phyloP scores from a whole-genome alignment of 2,113 vertebrate genomes.

The Mus spicilegus region DNA sequence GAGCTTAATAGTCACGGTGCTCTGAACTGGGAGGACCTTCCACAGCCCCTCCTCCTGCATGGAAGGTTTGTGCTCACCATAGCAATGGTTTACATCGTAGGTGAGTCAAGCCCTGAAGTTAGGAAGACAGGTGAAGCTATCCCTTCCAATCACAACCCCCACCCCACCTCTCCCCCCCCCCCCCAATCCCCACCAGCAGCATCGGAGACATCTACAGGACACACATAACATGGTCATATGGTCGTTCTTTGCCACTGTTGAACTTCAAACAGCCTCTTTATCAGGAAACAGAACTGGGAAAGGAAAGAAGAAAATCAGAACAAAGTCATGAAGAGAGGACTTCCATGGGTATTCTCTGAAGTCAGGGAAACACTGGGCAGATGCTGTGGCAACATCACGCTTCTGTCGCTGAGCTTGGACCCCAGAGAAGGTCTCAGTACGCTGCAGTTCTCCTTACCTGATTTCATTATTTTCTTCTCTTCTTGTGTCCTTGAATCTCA shows the following conservation, averaged over 20 bases:
- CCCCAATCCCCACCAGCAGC: background rate
- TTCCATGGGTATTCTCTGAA: background rate
- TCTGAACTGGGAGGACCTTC: background rate
- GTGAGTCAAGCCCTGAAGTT: background rate
- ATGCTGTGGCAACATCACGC: background rate
- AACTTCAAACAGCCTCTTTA: background rate
- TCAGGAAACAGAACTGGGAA: background rate
- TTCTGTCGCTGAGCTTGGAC: background rate
- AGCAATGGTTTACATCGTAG: background rate
- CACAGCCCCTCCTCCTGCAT: background rate
- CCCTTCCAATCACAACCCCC: background rate
- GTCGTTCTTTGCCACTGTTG: background rate
- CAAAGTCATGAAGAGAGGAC: background rate
- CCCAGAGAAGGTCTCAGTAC: background rate
- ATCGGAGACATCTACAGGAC: background rate
- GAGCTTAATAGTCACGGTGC: background rate
- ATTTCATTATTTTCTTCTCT: background rate
- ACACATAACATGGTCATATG: background rate
- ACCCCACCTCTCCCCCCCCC: background rate
- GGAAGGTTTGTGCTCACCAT: background rate
- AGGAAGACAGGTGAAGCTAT: background rate
- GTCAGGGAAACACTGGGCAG: background rate
- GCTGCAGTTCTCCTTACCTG: background rate
- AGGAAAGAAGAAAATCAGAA: background rate
- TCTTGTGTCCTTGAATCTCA: conserved; percentile 25